phyloP scores from a whole-genome alignment of 2,113 vertebrate genomes.

The Apaloderma vittatum region DNA sequence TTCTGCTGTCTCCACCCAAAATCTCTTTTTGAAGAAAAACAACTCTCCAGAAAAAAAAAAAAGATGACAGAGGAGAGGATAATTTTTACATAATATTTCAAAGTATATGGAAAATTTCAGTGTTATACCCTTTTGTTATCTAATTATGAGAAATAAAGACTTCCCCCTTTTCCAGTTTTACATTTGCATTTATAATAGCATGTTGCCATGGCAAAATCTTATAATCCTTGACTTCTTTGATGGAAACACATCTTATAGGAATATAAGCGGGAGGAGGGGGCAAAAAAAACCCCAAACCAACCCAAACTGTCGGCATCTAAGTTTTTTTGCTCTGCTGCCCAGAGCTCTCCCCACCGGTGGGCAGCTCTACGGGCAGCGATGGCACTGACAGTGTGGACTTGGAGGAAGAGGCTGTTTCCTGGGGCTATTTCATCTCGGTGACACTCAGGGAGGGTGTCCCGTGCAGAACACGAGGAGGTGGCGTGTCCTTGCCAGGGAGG shows the following conservation, averaged over 20 bases:
- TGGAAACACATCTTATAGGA: not conserved
- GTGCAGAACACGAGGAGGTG: slow-evolving; percentile 16
- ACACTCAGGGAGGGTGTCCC: slow-evolving; percentile 39
- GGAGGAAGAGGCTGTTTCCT: not conserved
- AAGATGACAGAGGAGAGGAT: not conserved
- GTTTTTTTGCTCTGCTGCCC: not conserved
- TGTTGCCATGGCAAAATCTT: slow-evolving; percentile 65
- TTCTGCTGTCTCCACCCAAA: not conserved
- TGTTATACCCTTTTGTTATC: slow-evolving; percentile 3
- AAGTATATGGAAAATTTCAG: not conserved
- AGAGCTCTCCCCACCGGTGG: not conserved
- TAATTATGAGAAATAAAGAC: slow-evolving; percentile 47
- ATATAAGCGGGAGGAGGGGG: not conserved
- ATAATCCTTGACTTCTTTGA: slow-evolving; percentile 32
- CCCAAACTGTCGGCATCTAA: rapidly evolving
- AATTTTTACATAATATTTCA: not conserved
- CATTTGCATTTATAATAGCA: slow-evolving; percentile 64
- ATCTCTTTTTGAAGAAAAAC: not conserved
- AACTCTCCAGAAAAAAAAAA: not conserved
- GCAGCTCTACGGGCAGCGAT: not conserved
- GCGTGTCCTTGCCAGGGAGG: not conserved
- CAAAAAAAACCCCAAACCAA: too few species aligned
- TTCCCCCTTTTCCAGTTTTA: not conserved
- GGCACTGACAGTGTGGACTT: not conserved
- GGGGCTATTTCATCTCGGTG: slow-evolving; percentile 39